Evolutionary conservation across 2,113 vertebrate species (phyloP), one percentile per base, ranked within the genome.

Genomic region (Sapayoa aenigma): DNA sequence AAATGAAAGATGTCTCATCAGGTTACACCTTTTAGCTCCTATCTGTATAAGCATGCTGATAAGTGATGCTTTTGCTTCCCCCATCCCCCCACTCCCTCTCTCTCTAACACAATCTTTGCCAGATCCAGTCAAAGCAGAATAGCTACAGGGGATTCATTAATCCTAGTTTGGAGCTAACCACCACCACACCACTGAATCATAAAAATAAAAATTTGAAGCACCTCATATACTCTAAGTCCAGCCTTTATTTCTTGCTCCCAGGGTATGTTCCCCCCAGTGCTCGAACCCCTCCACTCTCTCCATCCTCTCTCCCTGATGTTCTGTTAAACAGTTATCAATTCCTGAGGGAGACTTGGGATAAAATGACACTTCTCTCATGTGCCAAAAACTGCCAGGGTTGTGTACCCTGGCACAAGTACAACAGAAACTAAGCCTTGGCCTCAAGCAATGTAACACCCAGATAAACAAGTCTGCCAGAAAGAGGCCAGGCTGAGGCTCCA

Each of bases 341-440:
- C 90, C 84, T 22, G 33, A 91, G 79, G 92, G 65, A 94, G 91
- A 69, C 59, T 15, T 21, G 72, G 81, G 50, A 65, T 92, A 47
- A 95, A 93, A 83, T 12, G 60, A 76, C 76, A 73, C 79, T 95
- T 92, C 96, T 97, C 85, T 92, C 79, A 39, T 92, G 87, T 46
- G 89, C 87, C 9, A 23, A 79, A 84, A 88, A 90, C 93, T 94
- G 93, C 94, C 93, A 95, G 83, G 59, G 75, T 31, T 97, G 97
- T 88, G 77, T 97, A 95, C 93, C 80, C 96, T 98, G 97, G 97
- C 97, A 97, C 55, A 60, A 81, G 60, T 91, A 97, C 96, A 97
- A 97, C 95, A 97, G 94, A 97, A 97, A 97, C 96, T 96, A 75
- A 96, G 72, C 92, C 92, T 96, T 95, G 96, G 96, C 96, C 97